These are phyloP conservation scores for Halyomorpha halys DNA, from an alignment of 1,140 invertebrate species.

Conservation along the genomic window DNA sequence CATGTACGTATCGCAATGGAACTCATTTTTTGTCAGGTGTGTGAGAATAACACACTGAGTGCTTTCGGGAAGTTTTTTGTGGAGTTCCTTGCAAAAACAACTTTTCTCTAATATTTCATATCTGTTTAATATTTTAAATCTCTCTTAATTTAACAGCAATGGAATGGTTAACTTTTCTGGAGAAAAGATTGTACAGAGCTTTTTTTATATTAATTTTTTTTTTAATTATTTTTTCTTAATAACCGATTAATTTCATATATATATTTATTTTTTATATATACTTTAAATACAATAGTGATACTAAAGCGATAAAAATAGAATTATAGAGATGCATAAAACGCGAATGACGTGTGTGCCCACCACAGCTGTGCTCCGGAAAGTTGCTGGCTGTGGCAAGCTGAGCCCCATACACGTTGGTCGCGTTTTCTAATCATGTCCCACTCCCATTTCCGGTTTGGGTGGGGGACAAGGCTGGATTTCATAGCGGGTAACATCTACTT, in stretches of 20 bases:
- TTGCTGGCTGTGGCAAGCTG: conserved; percentile 27
- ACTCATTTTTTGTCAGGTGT: conserved; percentile 12
- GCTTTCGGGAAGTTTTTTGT: conserved; percentile 23
- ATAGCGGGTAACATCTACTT: neutral
- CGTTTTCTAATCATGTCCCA: conserved; percentile 17
- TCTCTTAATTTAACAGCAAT: conserved; percentile 23
- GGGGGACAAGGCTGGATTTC: neutral
- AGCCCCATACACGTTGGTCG: conserved; percentile 26
- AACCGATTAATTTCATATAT: conserved; percentile 18
- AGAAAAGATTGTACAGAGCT: conserved; percentile 29
- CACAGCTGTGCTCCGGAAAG: conserved; percentile 25
- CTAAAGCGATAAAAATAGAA: conserved; percentile 28
- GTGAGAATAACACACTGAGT: conserved; percentile 5
- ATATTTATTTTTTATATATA: conserved; percentile 21
- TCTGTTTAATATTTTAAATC: conserved; percentile 11
- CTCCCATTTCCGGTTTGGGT: conserved; percentile 16
- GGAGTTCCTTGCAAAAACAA: conserved; percentile 11
- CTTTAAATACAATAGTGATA: conserved; percentile 27
- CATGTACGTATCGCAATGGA: conserved; percentile 13
- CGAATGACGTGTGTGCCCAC: conserved; percentile 22
- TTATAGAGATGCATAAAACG: conserved; percentile 20
- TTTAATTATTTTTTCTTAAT: conserved; percentile 15
- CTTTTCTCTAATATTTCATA: conserved; percentile 2
- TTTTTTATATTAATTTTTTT: conserved; percentile 21
- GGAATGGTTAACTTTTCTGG: conserved; percentile 22